A percentile compares a stretch with the other conserved stretches of the same genome.
Evolutionary conservation across 2,113 vertebrate genomes (phyloP).

Genomic region (Epinephelus lanceolatus): DNA sequence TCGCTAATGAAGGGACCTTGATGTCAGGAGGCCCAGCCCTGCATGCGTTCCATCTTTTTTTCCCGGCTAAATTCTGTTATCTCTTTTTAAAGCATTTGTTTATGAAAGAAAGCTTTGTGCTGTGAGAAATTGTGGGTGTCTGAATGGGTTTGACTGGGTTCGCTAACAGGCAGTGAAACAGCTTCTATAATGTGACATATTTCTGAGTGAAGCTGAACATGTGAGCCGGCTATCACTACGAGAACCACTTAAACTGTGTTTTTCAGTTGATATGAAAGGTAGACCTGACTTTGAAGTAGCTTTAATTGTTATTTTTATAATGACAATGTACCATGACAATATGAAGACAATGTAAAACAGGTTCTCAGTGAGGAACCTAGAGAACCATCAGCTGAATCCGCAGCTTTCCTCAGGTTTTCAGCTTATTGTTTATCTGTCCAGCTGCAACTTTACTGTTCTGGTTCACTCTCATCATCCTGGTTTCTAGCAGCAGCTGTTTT

Average conservation of each 20-base stretch:
- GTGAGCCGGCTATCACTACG: not conserved
- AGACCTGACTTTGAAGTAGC: not conserved
- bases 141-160: not conserved
- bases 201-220: not conserved
- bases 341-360: not conserved
- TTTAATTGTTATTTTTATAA: not conserved
- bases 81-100: slow-evolving; percentile 13
- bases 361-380: too few relatives aligned
- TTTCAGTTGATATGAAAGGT: not conserved
- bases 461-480: too few relatives aligned
- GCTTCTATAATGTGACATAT: not conserved
- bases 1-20: slow-evolving; percentile 55
- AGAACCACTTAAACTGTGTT: not conserved
- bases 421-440: too few relatives aligned
- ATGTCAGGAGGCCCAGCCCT: slow-evolving; percentile 22
- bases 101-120: not conserved
- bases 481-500: too few relatives aligned
- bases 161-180: not conserved
- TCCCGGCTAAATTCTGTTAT: slow-evolving; percentile 2
- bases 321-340: not conserved
- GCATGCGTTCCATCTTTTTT: not conserved
- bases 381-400: too few relatives aligned
- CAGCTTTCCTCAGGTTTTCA: too few relatives aligned
- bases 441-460: too few relatives aligned
- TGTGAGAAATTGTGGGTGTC: not conserved